A percentile compares a stretch with the other conserved stretches of the same genome.
Conservation (phyloP, 2,888 invertebrate genomes). For the Dicranocentrus wangi region DNA sequence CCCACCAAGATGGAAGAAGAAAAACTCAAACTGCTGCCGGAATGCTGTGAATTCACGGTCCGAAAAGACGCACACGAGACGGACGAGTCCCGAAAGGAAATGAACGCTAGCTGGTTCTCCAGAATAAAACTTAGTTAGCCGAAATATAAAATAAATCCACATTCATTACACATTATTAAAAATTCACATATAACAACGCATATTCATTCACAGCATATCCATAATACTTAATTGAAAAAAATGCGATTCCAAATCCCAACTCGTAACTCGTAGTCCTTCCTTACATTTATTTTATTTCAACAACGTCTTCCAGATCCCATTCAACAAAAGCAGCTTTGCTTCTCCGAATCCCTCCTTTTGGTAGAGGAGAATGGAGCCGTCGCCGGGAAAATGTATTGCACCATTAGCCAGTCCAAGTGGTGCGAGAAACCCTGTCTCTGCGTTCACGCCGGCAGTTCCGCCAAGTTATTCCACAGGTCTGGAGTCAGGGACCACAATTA, state of each 20-base stretch:
- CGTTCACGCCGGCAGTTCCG: slow-evolving; percentile 68
- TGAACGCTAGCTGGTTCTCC: slow-evolving; percentile 44
- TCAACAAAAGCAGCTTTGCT: slow-evolving; percentile 55
- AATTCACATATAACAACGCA: too few relatives aligned
- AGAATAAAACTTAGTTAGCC: slow-evolving; percentile 36
- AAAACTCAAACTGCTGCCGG: slow-evolving; percentile 42
- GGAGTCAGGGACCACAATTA: slow-evolving; percentile 63
- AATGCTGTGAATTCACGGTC: slow-evolving; percentile 46
- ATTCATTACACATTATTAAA: not conserved
- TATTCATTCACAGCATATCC: too few relatives aligned
- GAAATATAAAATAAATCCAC: not conserved
- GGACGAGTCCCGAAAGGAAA: slow-evolving; percentile 28
- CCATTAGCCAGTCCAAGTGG: slow-evolving; percentile 59
- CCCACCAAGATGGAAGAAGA: too few relatives aligned
- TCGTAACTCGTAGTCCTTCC: too few relatives aligned
- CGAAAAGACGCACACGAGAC: slow-evolving; percentile 22
- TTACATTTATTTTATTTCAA: not conserved
- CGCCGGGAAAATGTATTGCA: slow-evolving; percentile 68
- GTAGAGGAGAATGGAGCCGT: slow-evolving; percentile 66
- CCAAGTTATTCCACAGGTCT: slow-evolving; percentile 62
- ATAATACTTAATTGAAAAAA: too few relatives aligned
- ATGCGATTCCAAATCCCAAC: too few relatives aligned
- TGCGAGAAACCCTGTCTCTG: slow-evolving; percentile 61
- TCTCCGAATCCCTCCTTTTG: slow-evolving; percentile 68
- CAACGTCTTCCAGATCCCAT: slow-evolving; percentile 21